Evolutionary conservation across 2,888 invertebrate species (phyloP).

Genomic region (Drosophila maculinotata): DNA sequence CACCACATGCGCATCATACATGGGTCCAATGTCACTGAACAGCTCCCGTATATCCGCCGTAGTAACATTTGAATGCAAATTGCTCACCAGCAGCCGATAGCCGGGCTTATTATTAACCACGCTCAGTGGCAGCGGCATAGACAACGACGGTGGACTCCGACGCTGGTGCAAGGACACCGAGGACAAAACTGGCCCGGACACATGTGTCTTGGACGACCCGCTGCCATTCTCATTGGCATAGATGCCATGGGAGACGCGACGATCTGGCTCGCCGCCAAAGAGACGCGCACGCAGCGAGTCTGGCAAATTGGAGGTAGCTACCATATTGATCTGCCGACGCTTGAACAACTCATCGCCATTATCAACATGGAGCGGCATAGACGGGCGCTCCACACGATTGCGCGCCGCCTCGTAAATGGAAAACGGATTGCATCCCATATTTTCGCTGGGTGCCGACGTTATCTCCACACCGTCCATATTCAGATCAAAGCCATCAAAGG

Average conservation of each 20-base stretch:
- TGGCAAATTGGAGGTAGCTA: conserved; percentile 81
- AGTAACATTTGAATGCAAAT: conserved; percentile 94
- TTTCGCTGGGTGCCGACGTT: conserved; percentile 14
- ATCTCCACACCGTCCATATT: conserved; percentile 54
- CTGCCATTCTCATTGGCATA: conserved; percentile 81
- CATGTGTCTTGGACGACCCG: conserved; percentile 9
- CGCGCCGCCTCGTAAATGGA: conserved; percentile 83
- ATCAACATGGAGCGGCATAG: conserved; percentile 45
- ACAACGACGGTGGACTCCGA: conserved; percentile 37
- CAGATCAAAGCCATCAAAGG: conserved; percentile 31
- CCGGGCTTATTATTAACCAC: conserved; percentile 85
- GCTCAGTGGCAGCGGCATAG: conserved; percentile 46
- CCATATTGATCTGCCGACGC: conserved; percentile 73
- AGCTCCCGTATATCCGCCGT: conserved; percentile 96
- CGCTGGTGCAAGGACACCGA: conserved; percentile 25
- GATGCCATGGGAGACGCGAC: conserved; percentile 84
- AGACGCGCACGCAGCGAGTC: conserved; percentile 83
- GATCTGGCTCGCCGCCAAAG: conserved; percentile 82
- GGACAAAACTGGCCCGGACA: not conserved
- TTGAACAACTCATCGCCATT: conserved; percentile 52
- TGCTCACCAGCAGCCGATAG: conserved; percentile 95
- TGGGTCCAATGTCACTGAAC: conserved; percentile 96
- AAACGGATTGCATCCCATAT: conserved; percentile 78
- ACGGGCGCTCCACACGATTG: conserved; percentile 78
- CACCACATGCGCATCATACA: conserved; percentile 93